Conservation (phyloP, 2,888 invertebrate genomes). For the Xestobium rufovillosum region DNA sequence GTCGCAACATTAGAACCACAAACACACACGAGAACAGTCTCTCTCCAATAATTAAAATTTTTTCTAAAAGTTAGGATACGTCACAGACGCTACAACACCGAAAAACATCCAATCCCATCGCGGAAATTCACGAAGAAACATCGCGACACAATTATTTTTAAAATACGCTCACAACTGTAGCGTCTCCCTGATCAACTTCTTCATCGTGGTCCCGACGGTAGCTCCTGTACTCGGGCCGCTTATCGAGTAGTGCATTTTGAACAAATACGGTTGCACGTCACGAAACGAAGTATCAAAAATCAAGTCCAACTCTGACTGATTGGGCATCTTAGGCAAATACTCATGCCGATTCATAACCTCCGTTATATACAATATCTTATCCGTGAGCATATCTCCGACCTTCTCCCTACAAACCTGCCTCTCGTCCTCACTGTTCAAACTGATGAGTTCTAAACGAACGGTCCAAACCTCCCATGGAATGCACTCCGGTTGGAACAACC, state of each 20-base stretch:
- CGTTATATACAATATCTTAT: slow-evolving; percentile 90
- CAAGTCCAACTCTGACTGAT: slow-evolving; percentile 82
- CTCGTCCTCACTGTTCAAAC: slow-evolving; percentile 79
- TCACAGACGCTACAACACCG: too few species aligned
- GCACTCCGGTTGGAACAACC: slow-evolving; percentile 86
- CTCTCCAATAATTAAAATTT: too few species aligned
- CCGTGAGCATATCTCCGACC: slow-evolving; percentile 79
- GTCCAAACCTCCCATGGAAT: slow-evolving; percentile 99
- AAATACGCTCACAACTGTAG: too few species aligned
- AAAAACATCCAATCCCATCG: too few species aligned
- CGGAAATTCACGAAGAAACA: too few species aligned
- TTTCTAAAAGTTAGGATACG: too few species aligned
- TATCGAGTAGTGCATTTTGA: slow-evolving; percentile 80
- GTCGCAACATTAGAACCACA: too few species aligned
- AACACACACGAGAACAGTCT: too few species aligned
- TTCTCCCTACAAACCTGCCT: slow-evolving; percentile 80
- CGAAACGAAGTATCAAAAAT: slow-evolving; percentile 90
- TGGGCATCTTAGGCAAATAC: slow-evolving; percentile 94
- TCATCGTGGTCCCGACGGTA: slow-evolving; percentile 82
- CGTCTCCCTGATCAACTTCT: slow-evolving; percentile 83
- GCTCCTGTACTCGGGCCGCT: slow-evolving; percentile 65
- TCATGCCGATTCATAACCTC: slow-evolving; percentile 94
- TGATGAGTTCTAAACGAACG: slow-evolving; percentile 80
- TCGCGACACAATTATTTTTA: too few species aligned
- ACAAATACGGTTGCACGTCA: slow-evolving; percentile 95